Conservation (phyloP, 2,113 vertebrate species). For the Coptodon bakossiorum region DNA sequence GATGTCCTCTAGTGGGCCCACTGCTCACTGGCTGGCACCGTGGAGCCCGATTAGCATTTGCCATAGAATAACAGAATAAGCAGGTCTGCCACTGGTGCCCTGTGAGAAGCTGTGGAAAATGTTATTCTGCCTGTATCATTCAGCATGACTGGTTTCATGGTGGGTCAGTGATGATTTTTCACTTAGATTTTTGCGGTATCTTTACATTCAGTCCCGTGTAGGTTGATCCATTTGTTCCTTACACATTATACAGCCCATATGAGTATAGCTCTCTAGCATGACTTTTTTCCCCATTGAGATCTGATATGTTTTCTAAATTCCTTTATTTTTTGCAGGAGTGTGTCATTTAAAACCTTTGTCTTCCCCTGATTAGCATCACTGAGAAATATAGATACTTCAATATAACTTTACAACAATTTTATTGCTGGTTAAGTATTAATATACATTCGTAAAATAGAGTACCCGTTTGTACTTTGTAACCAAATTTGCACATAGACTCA, state of each 20-base stretch:
- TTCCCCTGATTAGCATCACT: background rate
- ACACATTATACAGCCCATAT: background rate
- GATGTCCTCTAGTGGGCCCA: background rate
- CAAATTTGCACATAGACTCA: background rate
- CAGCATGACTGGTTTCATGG: background rate
- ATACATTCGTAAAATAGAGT: background rate
- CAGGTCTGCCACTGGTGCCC: background rate
- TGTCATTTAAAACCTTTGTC: background rate
- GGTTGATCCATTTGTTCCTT: background rate
- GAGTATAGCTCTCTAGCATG: background rate
- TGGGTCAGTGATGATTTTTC: background rate
- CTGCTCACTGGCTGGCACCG: background rate
- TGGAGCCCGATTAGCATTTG: background rate
- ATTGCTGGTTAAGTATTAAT: background rate
- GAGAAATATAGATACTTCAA: background rate
- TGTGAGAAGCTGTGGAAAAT: background rate
- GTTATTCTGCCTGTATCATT: background rate
- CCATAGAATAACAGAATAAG: background rate
- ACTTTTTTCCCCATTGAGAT: background rate
- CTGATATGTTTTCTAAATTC: background rate
- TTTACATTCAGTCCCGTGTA: background rate
- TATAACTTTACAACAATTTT: background rate
- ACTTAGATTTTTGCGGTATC: background rate
- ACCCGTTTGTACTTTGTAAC: background rate
- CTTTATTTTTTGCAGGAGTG: background rate